A percentile compares a stretch with the other conserved stretches of the same genome.
These are phyloP conservation scores for Pao palembangensis DNA, from an alignment of 2,113 vertebrate species.

Conservation along the genomic window DNA sequence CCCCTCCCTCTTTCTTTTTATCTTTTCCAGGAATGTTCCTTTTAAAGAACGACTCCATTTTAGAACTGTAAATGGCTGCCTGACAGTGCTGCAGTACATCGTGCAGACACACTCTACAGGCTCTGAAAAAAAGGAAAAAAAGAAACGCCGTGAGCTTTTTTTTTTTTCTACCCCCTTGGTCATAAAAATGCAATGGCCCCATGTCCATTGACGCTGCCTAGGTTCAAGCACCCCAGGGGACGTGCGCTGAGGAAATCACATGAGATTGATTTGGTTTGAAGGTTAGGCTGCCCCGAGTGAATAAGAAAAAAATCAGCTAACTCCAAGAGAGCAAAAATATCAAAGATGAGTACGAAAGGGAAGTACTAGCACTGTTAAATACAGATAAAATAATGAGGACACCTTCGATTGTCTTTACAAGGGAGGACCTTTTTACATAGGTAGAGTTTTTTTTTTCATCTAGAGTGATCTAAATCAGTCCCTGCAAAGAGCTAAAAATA, in stretches of 20 bases:
- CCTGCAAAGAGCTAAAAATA: too few relatives aligned
- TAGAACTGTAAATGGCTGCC: conserved; percentile 32
- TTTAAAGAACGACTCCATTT: conserved; percentile 23
- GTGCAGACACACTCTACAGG: conserved; percentile 39
- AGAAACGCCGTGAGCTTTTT: conserved; percentile 11
- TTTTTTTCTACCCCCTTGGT: conserved; percentile 1
- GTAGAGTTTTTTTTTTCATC: too few relatives aligned
- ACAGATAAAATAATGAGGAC: conserved; percentile 1
- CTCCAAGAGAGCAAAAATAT: background rate
- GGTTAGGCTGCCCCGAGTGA: conserved; percentile 23
- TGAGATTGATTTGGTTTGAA: conserved; percentile 30
- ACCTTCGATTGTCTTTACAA: background rate
- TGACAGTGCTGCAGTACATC: conserved; percentile 15
- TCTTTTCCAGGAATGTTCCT: too few relatives aligned
- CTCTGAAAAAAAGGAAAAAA: conserved; percentile 30
- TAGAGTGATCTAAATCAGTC: too few relatives aligned
- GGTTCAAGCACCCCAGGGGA: conserved; percentile 31
- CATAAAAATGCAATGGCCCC: conserved; percentile 29
- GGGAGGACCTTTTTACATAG: background rate
- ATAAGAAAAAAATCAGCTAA: conserved; percentile 19
- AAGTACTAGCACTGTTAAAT: background rate
- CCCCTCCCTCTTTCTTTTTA: conserved; percentile 29
- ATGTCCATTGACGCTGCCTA: conserved; percentile 25
- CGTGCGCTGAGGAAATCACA: conserved; percentile 26
- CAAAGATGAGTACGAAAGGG: conserved; percentile 2